A percentile compares a stretch with the other conserved stretches of the same genome.
These are phyloP conservation scores for Acrocephalus scirpaceus DNA, from an alignment of 2,797 vertebrate species.

Conservation along the genomic window DNA sequence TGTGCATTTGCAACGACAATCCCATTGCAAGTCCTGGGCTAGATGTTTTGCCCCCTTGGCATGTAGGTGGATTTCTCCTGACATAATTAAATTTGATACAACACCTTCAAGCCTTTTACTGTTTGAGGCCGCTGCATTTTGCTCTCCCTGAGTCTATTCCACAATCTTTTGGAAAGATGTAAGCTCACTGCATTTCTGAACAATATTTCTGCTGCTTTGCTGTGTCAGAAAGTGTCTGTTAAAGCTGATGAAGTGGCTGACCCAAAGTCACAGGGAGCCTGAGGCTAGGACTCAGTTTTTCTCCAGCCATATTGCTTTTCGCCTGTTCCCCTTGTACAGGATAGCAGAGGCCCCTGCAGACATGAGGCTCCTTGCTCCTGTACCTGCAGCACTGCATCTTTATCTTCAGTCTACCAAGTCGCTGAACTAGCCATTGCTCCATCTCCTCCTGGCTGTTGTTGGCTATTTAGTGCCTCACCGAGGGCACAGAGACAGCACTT, in stretches of 20 bases:
- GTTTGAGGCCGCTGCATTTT: neutral
- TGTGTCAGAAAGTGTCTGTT: neutral
- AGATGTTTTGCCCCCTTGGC: neutral
- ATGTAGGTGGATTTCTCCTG: neutral
- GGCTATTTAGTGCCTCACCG: neutral
- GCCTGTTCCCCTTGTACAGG: neutral
- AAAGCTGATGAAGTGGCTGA: neutral
- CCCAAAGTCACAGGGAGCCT: neutral
- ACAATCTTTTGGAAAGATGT: neutral
- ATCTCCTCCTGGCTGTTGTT: neutral
- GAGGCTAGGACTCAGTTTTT: neutral
- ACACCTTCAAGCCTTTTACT: neutral
- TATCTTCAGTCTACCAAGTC: neutral
- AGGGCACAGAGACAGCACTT: neutral
- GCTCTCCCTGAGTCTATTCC: neutral
- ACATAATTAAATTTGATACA: neutral
- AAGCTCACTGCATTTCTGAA: neutral
- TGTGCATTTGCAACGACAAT: neutral
- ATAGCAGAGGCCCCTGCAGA: neutral
- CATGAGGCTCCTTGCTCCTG: fast-evolving
- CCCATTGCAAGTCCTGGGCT: neutral
- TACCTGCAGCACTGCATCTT: neutral
- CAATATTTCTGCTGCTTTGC: neutral
- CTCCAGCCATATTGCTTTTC: fast-evolving
- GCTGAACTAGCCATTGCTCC: neutral